These are phyloP conservation scores for Argyrosomus japonicus DNA, from an alignment of 2,113 vertebrate species.

Conservation along the genomic window DNA sequence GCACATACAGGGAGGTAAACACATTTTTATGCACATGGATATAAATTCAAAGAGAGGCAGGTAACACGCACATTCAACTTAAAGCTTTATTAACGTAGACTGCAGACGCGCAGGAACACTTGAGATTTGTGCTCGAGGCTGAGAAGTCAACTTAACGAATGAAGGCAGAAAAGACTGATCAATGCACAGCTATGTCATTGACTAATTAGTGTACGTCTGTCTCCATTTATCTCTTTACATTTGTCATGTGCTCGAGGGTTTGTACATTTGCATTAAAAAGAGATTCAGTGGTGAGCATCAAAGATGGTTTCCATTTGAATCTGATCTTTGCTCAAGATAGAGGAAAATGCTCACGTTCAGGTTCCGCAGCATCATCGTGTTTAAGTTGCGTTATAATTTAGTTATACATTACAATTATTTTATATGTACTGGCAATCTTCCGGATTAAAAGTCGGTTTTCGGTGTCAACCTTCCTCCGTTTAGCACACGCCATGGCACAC, in stretches of 20 bases:
- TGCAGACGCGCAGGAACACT: neutral
- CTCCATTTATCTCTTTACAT: neutral
- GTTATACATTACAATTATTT: no score
- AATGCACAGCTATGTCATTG: neutral
- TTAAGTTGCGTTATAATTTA: no score
- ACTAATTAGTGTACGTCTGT: neutral
- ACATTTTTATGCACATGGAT: slow-evolving; percentile 27
- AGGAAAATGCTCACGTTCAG: no score
- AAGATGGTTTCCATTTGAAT: neutral
- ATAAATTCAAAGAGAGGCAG: neutral
- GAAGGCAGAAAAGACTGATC: slow-evolving; percentile 6
- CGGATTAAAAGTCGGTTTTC: no score
- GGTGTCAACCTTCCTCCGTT: no score
- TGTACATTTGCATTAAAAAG: neutral
- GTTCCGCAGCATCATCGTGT: no score
- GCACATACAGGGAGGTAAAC: slow-evolving; percentile 16
- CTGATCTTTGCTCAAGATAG: neutral
- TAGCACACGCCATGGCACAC: no score
- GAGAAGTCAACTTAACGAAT: slow-evolving; percentile 22
- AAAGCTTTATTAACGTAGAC: slow-evolving; percentile 1
- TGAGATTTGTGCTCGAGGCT: neutral
- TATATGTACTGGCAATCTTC: no score
- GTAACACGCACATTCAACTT: neutral
- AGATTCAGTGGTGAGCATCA: neutral
- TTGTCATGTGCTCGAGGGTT: neutral